Base-by-base conservation (phyloP, 2,888 invertebrate genomes). In the Abrostola triplasia region DNA sequence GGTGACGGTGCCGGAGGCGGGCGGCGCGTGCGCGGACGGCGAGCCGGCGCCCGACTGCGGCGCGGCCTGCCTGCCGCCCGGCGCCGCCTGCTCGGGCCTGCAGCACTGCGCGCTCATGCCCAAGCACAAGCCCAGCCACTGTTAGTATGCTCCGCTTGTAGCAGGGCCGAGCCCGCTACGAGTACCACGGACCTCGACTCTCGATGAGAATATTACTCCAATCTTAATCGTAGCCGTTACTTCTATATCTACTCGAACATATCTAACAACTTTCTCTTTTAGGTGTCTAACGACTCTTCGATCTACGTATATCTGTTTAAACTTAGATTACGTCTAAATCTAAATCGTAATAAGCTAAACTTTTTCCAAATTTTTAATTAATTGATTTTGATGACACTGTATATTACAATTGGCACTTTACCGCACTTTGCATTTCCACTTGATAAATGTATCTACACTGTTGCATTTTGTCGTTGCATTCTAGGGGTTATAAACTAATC, bases 101-200 rank as follows among this genome's bases (percentile, higher is more conserved):
- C 89, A 84, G 80, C 93, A 99, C 95, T 99, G 99, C 94, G 98
- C 98, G 57, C 80, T 80, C 78, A 78, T 83, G 95, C 96, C 82
- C 95, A 95, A 78, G 97, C 97, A 88, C 96, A 77, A 77, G 56
- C 85, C 95, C 95, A 74, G 79, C 44, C 96, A 97, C 95, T 98
- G 98, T 97, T 96, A 97, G 97, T 97, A 92, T 88, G 82, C 87
- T 79, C 77, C 59, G 66, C 72, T 71, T 62, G 67, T 76, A 62
- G 36, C 64, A 57, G 40, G 4, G 48, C 41, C 58, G 10, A 38
- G 49, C 13, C 36, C 12, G 7, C 48, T 50, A 41, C 41, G 13
- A 40, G n/a, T n/a, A 63, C 58, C 54, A 59, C 48, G 64, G 54
- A 70, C 70, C 35, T 55, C 64, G 37, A 67, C 0, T 37, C 48